Conservation (phyloP, 2,888 invertebrate genomes). For the Catocala nupta region DNA sequence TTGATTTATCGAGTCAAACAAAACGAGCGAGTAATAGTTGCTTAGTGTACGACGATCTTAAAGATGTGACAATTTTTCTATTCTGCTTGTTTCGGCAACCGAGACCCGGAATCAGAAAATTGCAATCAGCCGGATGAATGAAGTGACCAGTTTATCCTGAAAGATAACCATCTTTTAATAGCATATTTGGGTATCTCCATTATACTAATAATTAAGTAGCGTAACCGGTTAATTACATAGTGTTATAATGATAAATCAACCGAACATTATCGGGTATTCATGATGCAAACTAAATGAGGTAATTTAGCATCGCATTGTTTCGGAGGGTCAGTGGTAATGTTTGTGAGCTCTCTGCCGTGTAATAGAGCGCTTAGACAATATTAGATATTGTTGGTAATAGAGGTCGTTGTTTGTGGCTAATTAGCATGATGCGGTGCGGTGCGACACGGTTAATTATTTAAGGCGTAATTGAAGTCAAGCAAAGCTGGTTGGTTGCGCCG, state of each 20-base stretch:
- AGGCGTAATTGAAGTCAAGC: too few species aligned
- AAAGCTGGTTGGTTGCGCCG: too few species aligned
- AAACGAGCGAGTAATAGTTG: background rate
- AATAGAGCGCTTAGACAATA: conserved; percentile 3
- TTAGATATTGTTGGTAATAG: conserved; percentile 8
- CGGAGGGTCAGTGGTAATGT: background rate
- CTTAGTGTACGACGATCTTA: background rate
- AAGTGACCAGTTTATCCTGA: conserved; percentile 1
- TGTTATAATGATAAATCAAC: conserved; percentile 6
- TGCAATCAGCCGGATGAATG: conserved; percentile 1
- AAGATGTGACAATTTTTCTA: background rate
- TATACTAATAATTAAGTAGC: background rate
- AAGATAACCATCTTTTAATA: conserved; percentile 6
- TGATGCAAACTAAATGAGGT: conserved; percentile 5
- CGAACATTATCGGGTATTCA: background rate
- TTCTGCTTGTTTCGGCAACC: background rate
- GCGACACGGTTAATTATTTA: background rate
- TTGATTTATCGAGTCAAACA: background rate
- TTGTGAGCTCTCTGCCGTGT: background rate
- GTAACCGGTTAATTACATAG: background rate
- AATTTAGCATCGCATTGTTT: conserved; percentile 1
- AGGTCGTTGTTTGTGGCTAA: conserved; percentile 5
- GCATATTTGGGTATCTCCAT: background rate
- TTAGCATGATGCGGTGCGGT: conserved; percentile 1
- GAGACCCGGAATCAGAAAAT: background rate